phyloP scores from a whole-genome alignment of 2,797 vertebrate genomes.

The Malacoraja senta region DNA sequence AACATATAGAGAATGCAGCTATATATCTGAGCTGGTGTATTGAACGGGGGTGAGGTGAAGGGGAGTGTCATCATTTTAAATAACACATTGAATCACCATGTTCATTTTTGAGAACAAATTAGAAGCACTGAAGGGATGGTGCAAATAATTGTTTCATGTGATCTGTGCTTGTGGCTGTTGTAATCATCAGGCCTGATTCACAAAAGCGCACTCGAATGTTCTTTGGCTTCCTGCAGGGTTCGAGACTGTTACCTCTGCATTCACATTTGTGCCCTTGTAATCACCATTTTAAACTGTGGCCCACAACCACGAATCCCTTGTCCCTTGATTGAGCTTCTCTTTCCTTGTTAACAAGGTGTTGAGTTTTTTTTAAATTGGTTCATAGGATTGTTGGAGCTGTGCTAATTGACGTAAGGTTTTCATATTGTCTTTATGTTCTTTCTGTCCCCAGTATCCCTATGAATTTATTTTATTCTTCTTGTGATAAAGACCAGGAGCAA shows the following conservation, averaged over 20 bases:
- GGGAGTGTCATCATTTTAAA: conserved; percentile 18
- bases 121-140: conserved; percentile 64
- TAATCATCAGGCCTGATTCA: conserved; percentile 99
- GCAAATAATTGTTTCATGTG: conserved; percentile 96
- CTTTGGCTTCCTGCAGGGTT: conserved; percentile 94
- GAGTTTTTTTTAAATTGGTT: conserved; percentile 60
- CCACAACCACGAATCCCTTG: conserved; percentile 79
- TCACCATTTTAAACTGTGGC: conserved; percentile 92
- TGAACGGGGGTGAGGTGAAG: neutral
- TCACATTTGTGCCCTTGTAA: conserved; percentile 87
- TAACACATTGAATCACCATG: conserved; percentile 53
- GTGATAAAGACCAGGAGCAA: neutral
- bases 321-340: conserved; percentile 98
- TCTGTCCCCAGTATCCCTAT: neutral
- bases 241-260: conserved; percentile 87
- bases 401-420: neutral
- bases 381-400: neutral
- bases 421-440: neutral
- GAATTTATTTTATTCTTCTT: neutral
- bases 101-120: conserved; percentile 65
- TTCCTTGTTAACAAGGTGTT: conserved; percentile 96
- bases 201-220: conserved; percentile 98
- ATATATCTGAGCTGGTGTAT: neutral
- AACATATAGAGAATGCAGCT: neutral
- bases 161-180: conserved; percentile 80